Evolutionary conservation across 2,797 vertebrate genomes (phyloP), one percentile per base, ranked within the genome.

Genomic region (Amniataba percoides): DNA sequence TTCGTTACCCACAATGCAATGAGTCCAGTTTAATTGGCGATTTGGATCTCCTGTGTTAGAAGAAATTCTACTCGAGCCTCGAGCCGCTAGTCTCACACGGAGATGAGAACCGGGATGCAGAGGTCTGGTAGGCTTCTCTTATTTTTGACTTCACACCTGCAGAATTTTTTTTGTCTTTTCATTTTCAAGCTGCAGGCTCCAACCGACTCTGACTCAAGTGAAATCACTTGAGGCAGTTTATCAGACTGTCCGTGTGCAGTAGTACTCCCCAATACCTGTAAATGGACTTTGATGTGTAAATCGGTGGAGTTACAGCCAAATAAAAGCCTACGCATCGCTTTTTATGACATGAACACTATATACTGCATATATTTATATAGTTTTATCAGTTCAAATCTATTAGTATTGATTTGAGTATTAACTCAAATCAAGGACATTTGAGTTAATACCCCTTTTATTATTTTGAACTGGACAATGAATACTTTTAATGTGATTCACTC

Each of bases 401-500:
- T n/a, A n/a, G n/a, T n/a, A n/a, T n/a, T n/a, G n/a, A n/a, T n/a
- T n/a, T n/a, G n/a, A n/a, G n/a, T n/a, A n/a, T n/a, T n/a, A n/a
- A n/a, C n/a, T n/a, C n/a, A n/a, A n/a, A n/a, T n/a, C 5, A 5
- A 31, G 27, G 27, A 31, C 27, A 31, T 31, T 31, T 49, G 14
- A 31, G 3, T 34, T 49, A 16, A 51, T 34, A 34, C 1, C 42
- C 8, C 23, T 16, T 51, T 27, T 36, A 13, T 11, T 5, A 43
- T 19, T 52, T 43, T 58, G 45, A 65, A 65, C 40, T 56, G 21
- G 53, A 53, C 19, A 52, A 27, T 52, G 18, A 52, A 40, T 34
- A 15, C 4, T 48, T 2, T 11, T 15, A 10, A 23, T 40, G 23
- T 1, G 0, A 52, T 46, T 5, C 46, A 36, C 13, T 21, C 1